Base-by-base conservation (phyloP, 2,797 vertebrate species). In the Myoxocephalus aenaeus region DNA sequence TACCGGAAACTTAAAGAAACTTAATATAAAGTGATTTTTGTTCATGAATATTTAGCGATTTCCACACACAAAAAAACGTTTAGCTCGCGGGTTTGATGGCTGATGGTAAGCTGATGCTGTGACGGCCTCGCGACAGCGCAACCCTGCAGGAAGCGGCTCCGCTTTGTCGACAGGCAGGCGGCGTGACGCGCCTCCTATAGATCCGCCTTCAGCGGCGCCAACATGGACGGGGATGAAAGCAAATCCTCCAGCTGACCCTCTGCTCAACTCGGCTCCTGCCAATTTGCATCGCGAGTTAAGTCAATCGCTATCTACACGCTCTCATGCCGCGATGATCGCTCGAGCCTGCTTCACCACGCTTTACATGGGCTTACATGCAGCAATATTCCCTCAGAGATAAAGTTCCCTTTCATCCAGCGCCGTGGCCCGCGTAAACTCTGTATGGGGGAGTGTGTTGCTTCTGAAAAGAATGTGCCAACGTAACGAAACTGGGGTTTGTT, bases 181-280 rank as follows among this genome's bases (percentile, higher is more conserved):
- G 58, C 1, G 20, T n/a, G 61, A 22, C 71, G 27, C 11, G 1
- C 27, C 54, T 69, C 51, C 50, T 4, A 14, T 22, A 62, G 25
- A 67, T 58, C 61, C 54, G 17, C 32, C 71, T 29, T 40, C 8
- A 34, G 17, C 51, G 25, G 2, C 3, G 1, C 53, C 74, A 67
- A 56, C 42, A 42, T 22, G 54, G 20, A 72, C 25, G 18, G 14
- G 22, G 36, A 76, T 54, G 68, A 38, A 79, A 54, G 71, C 38
- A 82, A 82, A 90, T 86, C 81, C 82, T 79, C 18, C 66, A n/a
- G 58, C 64, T 82, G 88, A 90, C 85, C 89, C 65, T 72, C 40
- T 8, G 1, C 70, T 91, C 90, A 90, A 86, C 86, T 69, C 73
- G 56, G 11, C 36, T 72, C 40, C 70, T 73, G 68, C 36, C 50